Conservation (phyloP, 2,888 invertebrate genomes). For the Mythimna pallens region DNA sequence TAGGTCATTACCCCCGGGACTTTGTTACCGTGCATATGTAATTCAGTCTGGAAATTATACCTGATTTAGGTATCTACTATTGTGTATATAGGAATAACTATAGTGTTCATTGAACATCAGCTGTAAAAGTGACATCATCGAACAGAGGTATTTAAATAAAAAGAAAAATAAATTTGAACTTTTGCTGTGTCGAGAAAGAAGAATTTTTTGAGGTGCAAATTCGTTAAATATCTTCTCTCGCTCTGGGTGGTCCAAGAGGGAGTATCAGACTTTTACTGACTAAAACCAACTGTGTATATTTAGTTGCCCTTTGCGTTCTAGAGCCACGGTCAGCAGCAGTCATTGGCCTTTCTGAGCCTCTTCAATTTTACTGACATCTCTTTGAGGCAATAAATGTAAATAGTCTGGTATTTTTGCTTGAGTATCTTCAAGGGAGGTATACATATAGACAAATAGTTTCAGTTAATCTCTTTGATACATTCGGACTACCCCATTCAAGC, state of each 20-base stretch:
- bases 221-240: no score
- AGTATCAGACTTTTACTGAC: no score
- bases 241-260: no score
- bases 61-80: background rate
- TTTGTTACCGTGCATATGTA: slow-evolving; percentile 25
- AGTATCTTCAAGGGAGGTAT: background rate
- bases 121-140: no score
- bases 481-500: background rate
- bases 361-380: no score
- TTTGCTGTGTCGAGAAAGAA: background rate
- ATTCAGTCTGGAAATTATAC: slow-evolving; percentile 28
- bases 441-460: background rate
- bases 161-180: background rate
- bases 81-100: background rate
- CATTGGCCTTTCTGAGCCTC: no score
- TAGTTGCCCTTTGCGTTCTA: no score
- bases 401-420: background rate
- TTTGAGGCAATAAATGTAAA: no score
- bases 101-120: background rate
- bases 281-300: no score
- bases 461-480: slow-evolving; percentile 9
- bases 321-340: no score
- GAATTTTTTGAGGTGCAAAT: no score
- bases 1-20: slow-evolving; percentile 50
- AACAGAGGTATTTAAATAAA: background rate